Evolutionary conservation across 2,113 vertebrate species (phyloP), one percentile per base, ranked within the genome.

Genomic region (Vimba vimba): DNA sequence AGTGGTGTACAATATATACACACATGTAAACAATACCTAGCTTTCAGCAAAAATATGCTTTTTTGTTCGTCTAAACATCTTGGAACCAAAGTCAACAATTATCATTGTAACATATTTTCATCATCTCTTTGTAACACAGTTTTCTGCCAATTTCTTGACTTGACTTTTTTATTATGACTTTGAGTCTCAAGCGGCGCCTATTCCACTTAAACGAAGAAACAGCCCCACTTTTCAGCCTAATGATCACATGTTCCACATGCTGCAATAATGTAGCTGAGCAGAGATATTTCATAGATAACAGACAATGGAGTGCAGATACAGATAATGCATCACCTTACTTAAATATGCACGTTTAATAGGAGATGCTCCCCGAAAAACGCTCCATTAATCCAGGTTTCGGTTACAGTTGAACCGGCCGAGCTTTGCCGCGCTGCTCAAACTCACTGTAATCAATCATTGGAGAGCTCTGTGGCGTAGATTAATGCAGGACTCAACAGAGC

Each of bases 341-440:
- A 85, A 88, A 86, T 86, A 84, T 84, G 66, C 88, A 78, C 52
- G 82, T 87, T 89, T 85, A 85, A 90, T 86, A 76, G 86, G 74
- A 86, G 85, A 75, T 30, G 73, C 66, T 80, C 62, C 64, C 68
- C 6, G 66, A 88, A 87, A 43, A 86, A 87, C 33, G 84, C 80
- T 47, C 87, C 86, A 89, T 90, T 90, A 88, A 89, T 87, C 74
- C 77, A 59, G 59, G 84, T 82, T 89, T 82, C 30, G 83, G 90
- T 87, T 90, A 85, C 89, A 86, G 84, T 69, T 55, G 71, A 86
- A 83, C 86, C 77, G 55, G 77, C 45, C 68, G 1, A 25, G 59
- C 75, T 52, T 39, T 73, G 27, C 25, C 43, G 25, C 39, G 78
- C 64, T 45, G 60, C 79, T 66, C 60, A 83, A 50, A 45, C 75